Conservation (phyloP, 2,113 vertebrate genomes). For the Aleadryas rufinucha region DNA sequence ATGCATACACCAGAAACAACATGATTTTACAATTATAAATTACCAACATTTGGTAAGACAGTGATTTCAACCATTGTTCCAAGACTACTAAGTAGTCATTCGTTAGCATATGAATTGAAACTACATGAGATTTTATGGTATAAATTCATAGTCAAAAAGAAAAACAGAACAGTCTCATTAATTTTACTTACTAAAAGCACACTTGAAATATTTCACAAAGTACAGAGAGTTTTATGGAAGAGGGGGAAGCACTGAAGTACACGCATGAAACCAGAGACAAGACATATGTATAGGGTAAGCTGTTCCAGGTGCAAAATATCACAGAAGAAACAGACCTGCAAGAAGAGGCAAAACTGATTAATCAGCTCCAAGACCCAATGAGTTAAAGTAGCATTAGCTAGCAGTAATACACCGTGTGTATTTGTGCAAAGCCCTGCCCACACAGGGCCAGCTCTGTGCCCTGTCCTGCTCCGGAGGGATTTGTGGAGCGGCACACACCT, state of each 20-base stretch:
- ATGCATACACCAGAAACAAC: neutral
- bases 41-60: neutral
- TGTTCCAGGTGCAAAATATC: neutral
- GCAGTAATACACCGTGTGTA: fast-evolving
- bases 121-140: neutral
- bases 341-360: neutral
- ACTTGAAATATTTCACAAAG: neutral
- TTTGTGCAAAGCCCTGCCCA: neutral
- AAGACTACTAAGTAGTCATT: neutral
- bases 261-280: neutral
- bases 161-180: neutral
- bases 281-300: neutral
- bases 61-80: neutral
- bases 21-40: neutral
- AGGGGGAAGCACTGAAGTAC: neutral
- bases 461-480: neutral
- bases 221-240: neutral
- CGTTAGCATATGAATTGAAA: neutral
- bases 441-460: neutral
- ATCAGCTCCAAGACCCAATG: neutral
- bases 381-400: neutral
- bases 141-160: neutral
- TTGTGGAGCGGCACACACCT: neutral
- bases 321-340: neutral
- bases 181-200: neutral